These are phyloP conservation scores for Scaptodrosophila lebanonensis DNA, from an alignment of 1,140 invertebrate species.

Conservation along the genomic window DNA sequence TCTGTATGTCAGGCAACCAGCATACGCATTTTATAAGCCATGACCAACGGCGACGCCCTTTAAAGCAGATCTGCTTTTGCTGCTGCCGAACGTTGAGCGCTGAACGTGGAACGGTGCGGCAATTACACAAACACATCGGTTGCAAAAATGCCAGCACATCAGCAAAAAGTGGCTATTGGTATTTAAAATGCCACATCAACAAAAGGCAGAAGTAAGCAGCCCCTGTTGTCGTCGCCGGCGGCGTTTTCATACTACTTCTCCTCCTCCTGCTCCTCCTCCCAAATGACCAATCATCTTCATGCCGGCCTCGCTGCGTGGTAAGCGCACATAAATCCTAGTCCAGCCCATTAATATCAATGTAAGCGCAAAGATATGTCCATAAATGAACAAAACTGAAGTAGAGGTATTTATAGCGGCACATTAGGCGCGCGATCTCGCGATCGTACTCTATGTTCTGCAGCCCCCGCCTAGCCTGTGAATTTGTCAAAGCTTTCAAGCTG, in stretches of 20 bases:
- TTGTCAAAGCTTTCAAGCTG: slow-evolving; percentile 42
- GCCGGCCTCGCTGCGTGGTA: too few species aligned
- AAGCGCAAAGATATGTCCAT: slow-evolving; percentile 19
- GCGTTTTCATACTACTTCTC: too few species aligned
- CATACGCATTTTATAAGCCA: slow-evolving; percentile 2
- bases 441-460: too few species aligned
- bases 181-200: slow-evolving; percentile 49
- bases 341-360: slow-evolving; percentile 21
- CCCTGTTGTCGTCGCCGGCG: too few species aligned
- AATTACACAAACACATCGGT: too few species aligned
- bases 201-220: too few species aligned
- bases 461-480: slow-evolving; percentile 14
- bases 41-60: slow-evolving; percentile 3
- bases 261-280: too few species aligned
- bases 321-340: slow-evolving; percentile 49
- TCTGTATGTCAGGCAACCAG: not conserved
- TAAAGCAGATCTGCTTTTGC: too few species aligned
- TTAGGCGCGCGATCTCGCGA: slow-evolving; percentile 1
- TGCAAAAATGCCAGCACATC: slow-evolving; percentile 59
- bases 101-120: slow-evolving; percentile 33
- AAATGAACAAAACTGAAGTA: slow-evolving; percentile 18
- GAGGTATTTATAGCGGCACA: too few species aligned
- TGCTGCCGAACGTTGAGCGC: too few species aligned
- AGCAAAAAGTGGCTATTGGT: slow-evolving; percentile 54
- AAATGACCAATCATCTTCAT: too few species aligned